These are phyloP conservation scores for Platyrinchus mystaceus DNA, from an alignment of 2,797 vertebrate species.

Conservation along the genomic window DNA sequence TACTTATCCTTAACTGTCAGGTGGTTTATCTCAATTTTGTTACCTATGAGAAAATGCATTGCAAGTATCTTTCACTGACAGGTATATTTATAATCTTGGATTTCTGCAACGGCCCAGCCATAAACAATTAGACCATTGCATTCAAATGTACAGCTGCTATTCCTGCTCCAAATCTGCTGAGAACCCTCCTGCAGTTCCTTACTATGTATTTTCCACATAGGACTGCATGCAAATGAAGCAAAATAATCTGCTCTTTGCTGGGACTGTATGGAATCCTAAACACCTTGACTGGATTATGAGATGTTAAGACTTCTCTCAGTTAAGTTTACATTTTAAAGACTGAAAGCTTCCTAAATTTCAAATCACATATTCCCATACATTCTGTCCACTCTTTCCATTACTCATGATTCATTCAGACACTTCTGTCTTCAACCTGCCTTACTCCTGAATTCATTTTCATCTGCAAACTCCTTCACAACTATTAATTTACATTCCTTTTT, in stretches of 20 bases:
- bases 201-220: neutral
- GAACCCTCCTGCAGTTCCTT: neutral
- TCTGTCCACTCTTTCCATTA: neutral
- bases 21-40: neutral
- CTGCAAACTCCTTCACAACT: neutral
- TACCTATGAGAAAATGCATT: neutral
- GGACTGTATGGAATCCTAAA: neutral
- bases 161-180: neutral
- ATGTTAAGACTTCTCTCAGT: neutral
- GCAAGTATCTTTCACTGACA: neutral
- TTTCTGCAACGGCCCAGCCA: neutral
- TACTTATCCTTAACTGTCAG: neutral
- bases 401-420: neutral
- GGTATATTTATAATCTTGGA: neutral
- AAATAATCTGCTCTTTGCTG: neutral
- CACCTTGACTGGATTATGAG: neutral
- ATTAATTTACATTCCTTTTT: neutral
- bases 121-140: neutral
- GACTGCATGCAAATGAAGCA: neutral
- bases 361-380: neutral
- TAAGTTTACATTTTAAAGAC: neutral
- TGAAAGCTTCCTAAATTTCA: neutral
- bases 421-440: neutral
- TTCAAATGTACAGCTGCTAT: neutral
- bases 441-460: neutral